Evolutionary conservation across 2,888 invertebrate species (phyloP).

Genomic region (Aquatica leii): DNA sequence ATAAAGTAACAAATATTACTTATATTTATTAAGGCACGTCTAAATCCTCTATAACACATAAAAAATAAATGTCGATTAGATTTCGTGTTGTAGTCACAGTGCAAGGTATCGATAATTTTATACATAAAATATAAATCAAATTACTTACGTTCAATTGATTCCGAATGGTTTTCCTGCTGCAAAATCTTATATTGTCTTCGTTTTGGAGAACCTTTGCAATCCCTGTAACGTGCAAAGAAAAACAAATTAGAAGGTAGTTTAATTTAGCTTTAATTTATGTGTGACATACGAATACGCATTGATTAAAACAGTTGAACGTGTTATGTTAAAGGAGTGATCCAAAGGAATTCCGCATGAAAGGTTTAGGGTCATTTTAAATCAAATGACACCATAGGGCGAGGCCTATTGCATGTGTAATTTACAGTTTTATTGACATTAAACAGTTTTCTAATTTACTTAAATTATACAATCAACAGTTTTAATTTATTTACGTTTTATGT

Average conservation of each 20-base stretch:
- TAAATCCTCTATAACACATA: not conserved
- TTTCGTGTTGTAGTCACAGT: not conserved
- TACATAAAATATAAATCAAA: constrained; percentile 15
- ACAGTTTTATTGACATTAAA: constrained; percentile 1
- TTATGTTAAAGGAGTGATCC: constrained; percentile 39
- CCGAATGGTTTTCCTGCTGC: constrained; percentile 61
- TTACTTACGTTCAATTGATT: constrained; percentile 62
- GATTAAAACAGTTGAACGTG: constrained; percentile 38
- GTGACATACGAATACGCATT: constrained; percentile 21
- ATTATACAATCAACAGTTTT: too few species aligned
- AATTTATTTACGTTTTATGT: too few species aligned
- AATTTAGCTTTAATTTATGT: not conserved
- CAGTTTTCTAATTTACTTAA: not conserved
- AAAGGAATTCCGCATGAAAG: constrained; percentile 50
- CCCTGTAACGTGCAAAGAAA: constrained; percentile 62
- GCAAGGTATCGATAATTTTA: not conserved
- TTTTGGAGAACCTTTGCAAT: constrained; percentile 71
- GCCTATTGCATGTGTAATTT: constrained; percentile 29
- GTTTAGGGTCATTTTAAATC: constrained; percentile 41
- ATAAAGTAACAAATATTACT: too few species aligned
- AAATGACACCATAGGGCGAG: constrained; percentile 45
- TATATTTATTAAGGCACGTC: too few species aligned
- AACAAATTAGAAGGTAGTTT: not conserved
- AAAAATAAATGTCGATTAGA: not conserved
- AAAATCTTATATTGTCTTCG: constrained; percentile 60